Evolutionary conservation across 2,888 invertebrate genomes (phyloP), one percentile per base, ranked within the genome.

Genomic region (Monochamus alternatus): DNA sequence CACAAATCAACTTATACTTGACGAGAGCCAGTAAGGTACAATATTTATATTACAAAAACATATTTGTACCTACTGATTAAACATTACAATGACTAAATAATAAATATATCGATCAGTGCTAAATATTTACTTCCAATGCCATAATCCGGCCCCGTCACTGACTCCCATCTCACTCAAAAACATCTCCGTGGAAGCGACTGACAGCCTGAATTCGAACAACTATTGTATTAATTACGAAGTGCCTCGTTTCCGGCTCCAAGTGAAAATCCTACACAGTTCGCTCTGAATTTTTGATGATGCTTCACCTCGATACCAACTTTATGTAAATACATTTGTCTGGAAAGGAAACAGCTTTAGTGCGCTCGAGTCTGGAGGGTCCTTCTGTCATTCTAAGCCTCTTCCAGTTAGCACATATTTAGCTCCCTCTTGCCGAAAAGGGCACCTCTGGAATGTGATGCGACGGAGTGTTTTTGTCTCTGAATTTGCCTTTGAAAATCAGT

Each of bases 281-380:
- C 73, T 66, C 76, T 78, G 76, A 78, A 79, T 79, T 79, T 79
- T 79, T 79, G 76, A 78, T 73, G 75, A 74, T 75, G 71, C 77
- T 76, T 67, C 73, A 74, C 71, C 62, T 31, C 62, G 75, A 78
- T 73, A 73, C 62, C 66, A 67, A 68, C 78, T 79, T 76, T 79
- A 78, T 79, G 79, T 76, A 79, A 79, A 79, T 79, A 78, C 69
- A 68, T 76, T 73, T 76, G 76, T 75, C 73, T 72, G 67, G 63
- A 73, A 76, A 76, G 75, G 69, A 78, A 69, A 74, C 71, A 58
- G 75, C 60, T 75, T 71, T 63, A 51, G 68, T 55, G 32, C 44
- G 58, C 59, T 68, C 22, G 43, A 68, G 67, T 14, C 31, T 58
- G 43, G 55, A 68, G 68, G 58, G 30, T 4, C n/a, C 68, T 59